phyloP scores from a whole-genome alignment of 2,888 invertebrate genomes.

The Amphiduros pacificus region DNA sequence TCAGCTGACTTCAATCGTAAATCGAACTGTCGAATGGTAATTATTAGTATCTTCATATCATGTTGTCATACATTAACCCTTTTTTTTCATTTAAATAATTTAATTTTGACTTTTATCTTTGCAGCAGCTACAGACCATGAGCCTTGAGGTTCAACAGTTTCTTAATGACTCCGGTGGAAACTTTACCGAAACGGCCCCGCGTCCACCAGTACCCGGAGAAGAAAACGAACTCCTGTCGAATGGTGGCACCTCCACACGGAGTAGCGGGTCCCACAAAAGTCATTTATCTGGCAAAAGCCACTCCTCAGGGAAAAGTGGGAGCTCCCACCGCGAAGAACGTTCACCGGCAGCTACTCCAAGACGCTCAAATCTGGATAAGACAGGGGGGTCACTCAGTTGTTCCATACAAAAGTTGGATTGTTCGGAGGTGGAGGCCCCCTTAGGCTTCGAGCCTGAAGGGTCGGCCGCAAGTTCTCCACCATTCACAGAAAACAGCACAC shows the following conservation, averaged over 20 bases:
- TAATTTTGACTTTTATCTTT: not conserved
- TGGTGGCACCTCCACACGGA: slow-evolving; percentile 52
- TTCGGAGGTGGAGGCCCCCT: slow-evolving; percentile 58
- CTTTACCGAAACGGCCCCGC: slow-evolving; percentile 52
- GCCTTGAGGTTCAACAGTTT: slow-evolving; percentile 24
- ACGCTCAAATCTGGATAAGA: slow-evolving; percentile 49
- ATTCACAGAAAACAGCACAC: slow-evolving; percentile 58
- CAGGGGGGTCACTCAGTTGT: slow-evolving; percentile 27
- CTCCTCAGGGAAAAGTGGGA: slow-evolving; percentile 21
- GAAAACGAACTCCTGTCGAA: slow-evolving; percentile 56
- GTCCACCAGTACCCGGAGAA: slow-evolving; percentile 57
- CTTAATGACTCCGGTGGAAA: slow-evolving; percentile 51
- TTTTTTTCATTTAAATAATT: not conserved
- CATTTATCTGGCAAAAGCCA: slow-evolving; percentile 29
- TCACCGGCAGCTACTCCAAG: slow-evolving; percentile 52
- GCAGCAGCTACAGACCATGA: slow-evolving; percentile 5
- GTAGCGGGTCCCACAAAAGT: slow-evolving; percentile 53
- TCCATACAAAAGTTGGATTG: slow-evolving; percentile 21
- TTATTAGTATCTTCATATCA: not conserved
- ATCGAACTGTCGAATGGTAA: too few relatives aligned
- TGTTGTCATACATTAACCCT: not conserved
- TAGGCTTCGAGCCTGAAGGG: slow-evolving; percentile 67
- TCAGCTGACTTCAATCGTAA: too few relatives aligned
- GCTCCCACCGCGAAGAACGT: slow-evolving; percentile 45
- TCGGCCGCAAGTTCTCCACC: slow-evolving; percentile 62